These are phyloP conservation scores for Nothoprocta perdicaria DNA, from an alignment of 2,113 vertebrate species.

Conservation along the genomic window DNA sequence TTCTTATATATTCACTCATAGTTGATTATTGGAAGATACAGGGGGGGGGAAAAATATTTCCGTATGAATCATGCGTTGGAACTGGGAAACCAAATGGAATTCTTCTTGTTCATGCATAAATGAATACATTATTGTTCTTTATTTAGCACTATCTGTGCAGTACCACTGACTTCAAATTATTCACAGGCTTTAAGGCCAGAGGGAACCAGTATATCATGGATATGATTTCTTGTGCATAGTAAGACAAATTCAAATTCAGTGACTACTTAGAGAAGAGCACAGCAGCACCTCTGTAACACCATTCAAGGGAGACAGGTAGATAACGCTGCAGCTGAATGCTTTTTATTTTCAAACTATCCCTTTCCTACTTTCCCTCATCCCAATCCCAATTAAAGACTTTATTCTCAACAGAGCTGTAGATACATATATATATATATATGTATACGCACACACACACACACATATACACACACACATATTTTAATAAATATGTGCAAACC, in stretches of 20 bases:
- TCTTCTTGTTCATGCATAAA: conserved; percentile 5
- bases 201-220: not conserved
- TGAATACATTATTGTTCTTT: not conserved
- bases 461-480: not conserved
- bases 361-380: not conserved
- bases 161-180: conserved; percentile 1
- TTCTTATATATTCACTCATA: not conserved
- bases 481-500: not conserved
- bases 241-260: not conserved
- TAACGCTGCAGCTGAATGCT: not conserved
- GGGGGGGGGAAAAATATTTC: not conserved
- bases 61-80: not conserved
- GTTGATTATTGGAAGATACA: not conserved
- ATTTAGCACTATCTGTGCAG: conserved; percentile 13
- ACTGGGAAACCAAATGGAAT: conserved; percentile 3
- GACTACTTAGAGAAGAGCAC: not conserved
- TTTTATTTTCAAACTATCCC: not conserved
- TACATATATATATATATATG: no score
- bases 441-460: no score
- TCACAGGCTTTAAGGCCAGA: not conserved
- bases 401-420: not conserved
- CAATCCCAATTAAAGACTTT: not conserved
- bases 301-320: not conserved
- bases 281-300: not conserved
- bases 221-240: not conserved